Evolutionary conservation across 2,888 invertebrate species (phyloP), one percentile per base, ranked within the genome.

Genomic region (Campoplex nolae): DNA sequence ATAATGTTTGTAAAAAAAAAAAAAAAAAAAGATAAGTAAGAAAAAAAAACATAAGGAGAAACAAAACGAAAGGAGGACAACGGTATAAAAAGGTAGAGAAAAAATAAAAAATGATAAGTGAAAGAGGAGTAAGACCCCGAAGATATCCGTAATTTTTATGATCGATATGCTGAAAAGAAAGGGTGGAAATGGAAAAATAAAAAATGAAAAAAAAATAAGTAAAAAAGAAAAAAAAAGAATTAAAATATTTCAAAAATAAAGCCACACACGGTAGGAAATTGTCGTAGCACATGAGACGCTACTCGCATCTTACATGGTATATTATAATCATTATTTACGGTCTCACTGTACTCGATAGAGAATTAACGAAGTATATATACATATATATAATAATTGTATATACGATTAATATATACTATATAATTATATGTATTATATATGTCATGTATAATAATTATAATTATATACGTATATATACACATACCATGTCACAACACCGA

Each of bases 111-210:
- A 16, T 4, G 71, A 51, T 16, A 83, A 70, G 48, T 77, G 77
- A 79, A 82, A 75, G 32, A 76, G 80, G 71, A 74, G 75, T 18
- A 78, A 70, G 79, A 83, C 80, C 76, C 79, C 83, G 70, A 58
- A 77, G 89, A 88, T 89, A 89, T 91, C 88, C 88, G 91, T 92
- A 91, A 92, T 93, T 93, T 93, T 92, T 93, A 93, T 91, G 91
- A 90, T 91, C 92, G 90, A 73, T 89, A 89, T 90, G 89, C 88
- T 90, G 89, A 89, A 79, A 58, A 90, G 90, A 90, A 90, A 88
- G 88, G 88, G 89, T 80, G 89, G 58, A 82, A 80, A 38, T 38
- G 38, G 38, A 38, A 38, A 48, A 45, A 23, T 23, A 23, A 23
- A 23, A 23, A 23, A 23, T 23, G 0, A 23, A 23, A 23, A 23